Evolutionary conservation across 2,888 invertebrate species (phyloP).

Genomic region (Notodonta dromedarius): DNA sequence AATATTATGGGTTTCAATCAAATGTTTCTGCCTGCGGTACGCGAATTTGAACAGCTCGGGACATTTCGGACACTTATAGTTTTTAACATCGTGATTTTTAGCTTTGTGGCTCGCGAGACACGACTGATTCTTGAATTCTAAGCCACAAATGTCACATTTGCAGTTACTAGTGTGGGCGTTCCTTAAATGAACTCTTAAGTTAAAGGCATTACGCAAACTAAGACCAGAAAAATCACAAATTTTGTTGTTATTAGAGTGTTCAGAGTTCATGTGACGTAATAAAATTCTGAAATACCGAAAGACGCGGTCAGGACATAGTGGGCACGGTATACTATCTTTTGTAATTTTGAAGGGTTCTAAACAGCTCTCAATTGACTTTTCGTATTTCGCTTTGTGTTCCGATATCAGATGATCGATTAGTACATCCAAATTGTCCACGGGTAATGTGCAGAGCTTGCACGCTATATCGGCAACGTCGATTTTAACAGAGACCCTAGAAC

Average conservation of each 20-base stretch:
- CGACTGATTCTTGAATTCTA: constrained; percentile 69
- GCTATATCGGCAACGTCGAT: constrained; percentile 63
- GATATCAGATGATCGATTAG: constrained; percentile 68
- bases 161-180: constrained; percentile 66
- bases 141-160: constrained; percentile 65
- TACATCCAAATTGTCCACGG: constrained; percentile 52
- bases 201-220: constrained; percentile 62
- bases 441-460: constrained; percentile 62
- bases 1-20: constrained; percentile 75
- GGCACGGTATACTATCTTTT: constrained; percentile 72
- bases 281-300: constrained; percentile 71
- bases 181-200: constrained; percentile 67
- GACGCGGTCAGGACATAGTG: constrained; percentile 55
- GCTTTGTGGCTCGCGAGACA: constrained; percentile 71
- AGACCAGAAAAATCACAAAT: constrained; percentile 76
- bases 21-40: constrained; percentile 79
- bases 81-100: constrained; percentile 67
- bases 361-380: constrained; percentile 60
- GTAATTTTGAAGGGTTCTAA: constrained; percentile 66
- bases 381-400: constrained; percentile 67
- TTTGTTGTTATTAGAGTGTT: constrained; percentile 69
- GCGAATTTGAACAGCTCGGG: constrained; percentile 77
- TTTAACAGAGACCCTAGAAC: constrained; percentile 67
- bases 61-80: constrained; percentile 71
- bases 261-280: constrained; percentile 68